A percentile compares a stretch with the other conserved stretches of the same genome.
phyloP scores from a whole-genome alignment of 1,140 invertebrate genomes.

The Drosophila albomicans region DNA sequence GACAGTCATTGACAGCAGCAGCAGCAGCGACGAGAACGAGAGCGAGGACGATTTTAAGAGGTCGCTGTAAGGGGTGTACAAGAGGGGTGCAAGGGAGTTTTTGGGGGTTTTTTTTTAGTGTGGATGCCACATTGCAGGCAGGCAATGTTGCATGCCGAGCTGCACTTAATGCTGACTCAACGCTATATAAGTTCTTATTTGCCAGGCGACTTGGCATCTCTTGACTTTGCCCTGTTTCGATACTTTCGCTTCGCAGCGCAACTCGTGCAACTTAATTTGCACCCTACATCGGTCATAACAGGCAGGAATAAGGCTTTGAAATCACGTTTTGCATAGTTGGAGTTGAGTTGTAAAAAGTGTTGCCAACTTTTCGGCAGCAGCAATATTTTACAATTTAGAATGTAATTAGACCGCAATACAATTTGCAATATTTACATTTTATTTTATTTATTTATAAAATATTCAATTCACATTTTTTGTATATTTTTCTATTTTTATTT shows the following conservation, averaged over 20 bases:
- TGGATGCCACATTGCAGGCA: slow-evolving; percentile 55
- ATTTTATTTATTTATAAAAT: too few species aligned
- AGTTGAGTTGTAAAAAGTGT: too few species aligned
- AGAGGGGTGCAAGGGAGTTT: neutral
- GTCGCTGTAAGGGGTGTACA: too few species aligned
- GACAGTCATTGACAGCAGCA: slow-evolving; percentile 78
- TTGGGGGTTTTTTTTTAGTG: neutral
- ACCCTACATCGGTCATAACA: slow-evolving; percentile 41
- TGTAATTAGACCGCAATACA: too few species aligned
- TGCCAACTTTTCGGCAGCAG: too few species aligned
- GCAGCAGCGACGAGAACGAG: slow-evolving; percentile 9
- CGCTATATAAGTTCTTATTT: slow-evolving; percentile 75
- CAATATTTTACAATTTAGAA: too few species aligned
- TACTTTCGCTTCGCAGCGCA: slow-evolving; percentile 37
- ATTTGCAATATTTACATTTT: too few species aligned
- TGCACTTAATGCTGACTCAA: slow-evolving; percentile 80
- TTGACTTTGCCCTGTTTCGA: slow-evolving; percentile 35
- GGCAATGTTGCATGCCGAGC: slow-evolving; percentile 73
- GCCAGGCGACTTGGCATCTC: slow-evolving; percentile 51
- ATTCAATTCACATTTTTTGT: too few species aligned
- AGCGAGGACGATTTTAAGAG: slow-evolving; percentile 15
- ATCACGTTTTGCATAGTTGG: neutral
- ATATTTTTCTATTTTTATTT: too few species aligned
- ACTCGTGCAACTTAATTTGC: slow-evolving; percentile 30
- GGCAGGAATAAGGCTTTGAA: neutral